Evolutionary conservation across 2,797 vertebrate species (phyloP).

Genomic region (Aulostomus chinensis): DNA sequence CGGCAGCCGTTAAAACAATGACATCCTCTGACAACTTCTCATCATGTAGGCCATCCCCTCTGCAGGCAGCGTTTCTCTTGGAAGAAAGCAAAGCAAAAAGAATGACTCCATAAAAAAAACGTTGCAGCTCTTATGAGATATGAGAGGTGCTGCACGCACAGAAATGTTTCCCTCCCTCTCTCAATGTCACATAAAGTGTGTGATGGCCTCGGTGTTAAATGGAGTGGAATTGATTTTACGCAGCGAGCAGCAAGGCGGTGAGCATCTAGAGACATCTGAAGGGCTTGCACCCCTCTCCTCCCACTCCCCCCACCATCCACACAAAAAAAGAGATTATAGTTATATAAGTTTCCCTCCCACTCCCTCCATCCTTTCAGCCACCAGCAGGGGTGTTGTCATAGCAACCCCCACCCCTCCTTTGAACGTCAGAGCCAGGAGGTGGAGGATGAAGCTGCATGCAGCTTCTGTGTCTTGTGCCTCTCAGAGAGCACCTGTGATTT

Average conservation of each 20-base stretch:
- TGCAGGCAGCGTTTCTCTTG: constrained; percentile 28
- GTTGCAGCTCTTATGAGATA: too few species aligned
- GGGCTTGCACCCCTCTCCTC: constrained; percentile 29
- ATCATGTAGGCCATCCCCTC: constrained; percentile 48
- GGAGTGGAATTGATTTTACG: constrained; percentile 70
- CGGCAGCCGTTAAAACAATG: constrained; percentile 34
- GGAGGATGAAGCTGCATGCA: constrained; percentile 74
- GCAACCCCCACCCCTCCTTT: constrained; percentile 70
- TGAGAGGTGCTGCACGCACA: background rate
- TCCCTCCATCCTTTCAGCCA: constrained; percentile 66
- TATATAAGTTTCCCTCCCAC: constrained; percentile 81
- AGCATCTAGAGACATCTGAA: constrained; percentile 64
- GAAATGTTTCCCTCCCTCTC: background rate
- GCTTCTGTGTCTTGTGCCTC: constrained; percentile 61
- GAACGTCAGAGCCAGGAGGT: constrained; percentile 72
- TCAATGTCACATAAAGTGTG: constrained; percentile 65
- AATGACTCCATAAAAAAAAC: background rate
- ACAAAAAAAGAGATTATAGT: constrained; percentile 59
- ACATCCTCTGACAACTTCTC: constrained; percentile 42
- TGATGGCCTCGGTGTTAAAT: constrained; percentile 66
- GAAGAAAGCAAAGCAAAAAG: constrained; percentile 5
- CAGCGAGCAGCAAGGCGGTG: constrained; percentile 42
- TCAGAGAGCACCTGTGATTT: constrained; percentile 67
- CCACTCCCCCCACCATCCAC: background rate
- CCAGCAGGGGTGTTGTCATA: constrained; percentile 76